Evolutionary conservation across 1,140 invertebrate species (phyloP).

Genomic region (Trypoxylus dichotomus): DNA sequence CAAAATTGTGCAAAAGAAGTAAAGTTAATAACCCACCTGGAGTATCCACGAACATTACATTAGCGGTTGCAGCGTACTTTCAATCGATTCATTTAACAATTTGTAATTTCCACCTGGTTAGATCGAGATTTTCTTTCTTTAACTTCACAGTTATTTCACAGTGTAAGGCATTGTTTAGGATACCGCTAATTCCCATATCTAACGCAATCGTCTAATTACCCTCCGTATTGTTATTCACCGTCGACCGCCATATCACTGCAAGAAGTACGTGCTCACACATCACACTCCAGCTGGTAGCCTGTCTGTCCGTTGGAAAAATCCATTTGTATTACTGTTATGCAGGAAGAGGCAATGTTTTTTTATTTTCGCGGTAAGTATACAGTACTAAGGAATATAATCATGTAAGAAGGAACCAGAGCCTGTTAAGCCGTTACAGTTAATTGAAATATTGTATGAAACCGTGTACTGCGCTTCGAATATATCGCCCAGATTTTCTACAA

Average conservation of each 20-base stretch:
- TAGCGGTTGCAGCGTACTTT: neutral
- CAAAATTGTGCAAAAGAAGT: too few relatives aligned
- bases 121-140: neutral
- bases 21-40: constrained; percentile 8
- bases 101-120: neutral
- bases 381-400: neutral
- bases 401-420: neutral
- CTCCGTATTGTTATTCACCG: constrained; percentile 12
- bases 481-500: neutral
- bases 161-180: neutral
- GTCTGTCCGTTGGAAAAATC: neutral
- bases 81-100: neutral
- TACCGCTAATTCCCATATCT: constrained; percentile 20
- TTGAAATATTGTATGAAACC: neutral
- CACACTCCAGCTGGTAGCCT: neutral
- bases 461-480: neutral
- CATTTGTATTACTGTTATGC: neutral
- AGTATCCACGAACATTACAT: constrained; percentile 20
- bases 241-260: neutral
- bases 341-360: neutral
- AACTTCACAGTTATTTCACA: constrained; percentile 16
- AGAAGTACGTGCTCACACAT: neutral
- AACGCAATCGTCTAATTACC: constrained; percentile 1
- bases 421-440: neutral
- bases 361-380: neutral